These are phyloP conservation scores for Scaptomyza graminum DNA, from an alignment of 1,140 invertebrate species.

Conservation along the genomic window DNA sequence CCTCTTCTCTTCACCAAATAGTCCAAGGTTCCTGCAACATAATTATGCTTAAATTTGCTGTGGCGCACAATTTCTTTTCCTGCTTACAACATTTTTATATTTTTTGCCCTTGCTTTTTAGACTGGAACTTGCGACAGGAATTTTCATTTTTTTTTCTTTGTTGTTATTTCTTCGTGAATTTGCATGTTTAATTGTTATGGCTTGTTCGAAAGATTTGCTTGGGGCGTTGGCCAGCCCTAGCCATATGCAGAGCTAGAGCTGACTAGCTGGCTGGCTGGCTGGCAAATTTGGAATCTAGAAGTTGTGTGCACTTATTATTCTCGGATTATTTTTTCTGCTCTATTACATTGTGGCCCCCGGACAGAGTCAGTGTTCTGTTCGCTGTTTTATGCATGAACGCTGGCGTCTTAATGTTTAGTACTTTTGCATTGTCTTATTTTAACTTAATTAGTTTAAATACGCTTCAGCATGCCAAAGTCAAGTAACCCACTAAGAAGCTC, in stretches of 20 bases:
- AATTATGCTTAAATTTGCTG: conserved; percentile 82
- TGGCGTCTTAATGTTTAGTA: conserved; percentile 72
- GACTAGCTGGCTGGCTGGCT: background rate
- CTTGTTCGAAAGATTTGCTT: conserved; percentile 16
- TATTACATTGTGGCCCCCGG: conserved; percentile 38
- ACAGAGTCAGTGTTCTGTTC: conserved; percentile 16
- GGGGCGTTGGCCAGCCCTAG: background rate
- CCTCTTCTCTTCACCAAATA: conserved; percentile 13
- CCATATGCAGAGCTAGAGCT: background rate
- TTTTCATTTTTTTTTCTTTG: conserved; percentile 9
- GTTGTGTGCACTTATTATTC: conserved; percentile 26
- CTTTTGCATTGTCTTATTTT: conserved; percentile 75
- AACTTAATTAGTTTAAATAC: conserved; percentile 77
- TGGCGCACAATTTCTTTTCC: conserved; percentile 64
- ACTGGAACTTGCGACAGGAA: conserved; percentile 37
- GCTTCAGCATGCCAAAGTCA: conserved; percentile 28
- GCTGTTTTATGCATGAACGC: conserved; percentile 74
- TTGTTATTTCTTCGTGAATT: conserved; percentile 14
- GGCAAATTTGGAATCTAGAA: conserved; percentile 2
- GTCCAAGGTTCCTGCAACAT: conserved; percentile 52
- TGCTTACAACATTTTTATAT: conserved; percentile 34
- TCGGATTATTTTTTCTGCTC: conserved; percentile 39
- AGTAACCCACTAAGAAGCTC: conserved; percentile 22
- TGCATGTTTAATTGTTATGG: conserved; percentile 35
- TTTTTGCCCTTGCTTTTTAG: conserved; percentile 40